Conservation (phyloP, 2,113 vertebrate species). For the Leucopternis melanops region DNA sequence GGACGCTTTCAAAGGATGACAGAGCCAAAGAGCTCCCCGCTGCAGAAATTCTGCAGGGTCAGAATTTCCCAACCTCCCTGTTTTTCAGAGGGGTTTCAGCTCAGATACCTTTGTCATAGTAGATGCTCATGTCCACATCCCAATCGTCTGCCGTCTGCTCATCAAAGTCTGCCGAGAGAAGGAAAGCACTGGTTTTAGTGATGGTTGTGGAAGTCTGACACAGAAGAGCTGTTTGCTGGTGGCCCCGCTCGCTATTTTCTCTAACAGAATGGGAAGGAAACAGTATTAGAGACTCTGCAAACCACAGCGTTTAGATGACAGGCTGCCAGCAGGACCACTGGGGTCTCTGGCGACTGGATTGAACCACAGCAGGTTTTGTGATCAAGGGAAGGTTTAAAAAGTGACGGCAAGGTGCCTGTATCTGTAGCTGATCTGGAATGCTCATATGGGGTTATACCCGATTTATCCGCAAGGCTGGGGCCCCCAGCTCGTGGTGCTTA, state of each 20-base stretch:
- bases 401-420: rapidly evolving
- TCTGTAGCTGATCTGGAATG: not conserved
- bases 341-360: not conserved
- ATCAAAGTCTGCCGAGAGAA: slow-evolving; percentile 86
- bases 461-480: not conserved
- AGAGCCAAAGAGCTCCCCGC: not conserved
- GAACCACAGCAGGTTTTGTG: not conserved
- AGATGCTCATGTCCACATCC: slow-evolving; percentile 97
- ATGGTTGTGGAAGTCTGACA: not conserved
- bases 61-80: not conserved
- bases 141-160: slow-evolving; percentile 95
- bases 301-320: not conserved
- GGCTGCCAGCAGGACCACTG: not conserved
- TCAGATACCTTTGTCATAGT: slow-evolving; percentile 90
- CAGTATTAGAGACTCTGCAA: rapidly evolving
- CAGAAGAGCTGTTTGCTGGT: not conserved
- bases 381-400: not conserved
- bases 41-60: not conserved
- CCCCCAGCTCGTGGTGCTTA: not conserved
- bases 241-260: not conserved
- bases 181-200: not conserved
- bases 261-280: not conserved
- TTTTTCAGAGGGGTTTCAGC: not conserved
- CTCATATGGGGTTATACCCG: rapidly evolving
- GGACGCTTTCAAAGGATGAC: not conserved